Conservation (phyloP, 2,888 invertebrate species). For the Perizoma flavofasciatum region DNA sequence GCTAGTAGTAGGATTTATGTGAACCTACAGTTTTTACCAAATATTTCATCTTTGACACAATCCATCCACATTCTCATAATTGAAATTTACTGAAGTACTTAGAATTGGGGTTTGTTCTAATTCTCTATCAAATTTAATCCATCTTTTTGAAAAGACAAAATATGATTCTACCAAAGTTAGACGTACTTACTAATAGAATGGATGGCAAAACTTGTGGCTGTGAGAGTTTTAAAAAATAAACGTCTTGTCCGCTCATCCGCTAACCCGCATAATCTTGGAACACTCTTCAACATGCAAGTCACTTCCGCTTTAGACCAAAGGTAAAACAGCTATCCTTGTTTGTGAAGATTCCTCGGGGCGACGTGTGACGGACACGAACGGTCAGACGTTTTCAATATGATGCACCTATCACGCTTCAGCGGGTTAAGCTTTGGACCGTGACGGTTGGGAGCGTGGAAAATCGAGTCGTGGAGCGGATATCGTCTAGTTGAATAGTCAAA, state of each 20-base stretch:
- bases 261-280: constrained; percentile 4
- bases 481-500: constrained; percentile 34
- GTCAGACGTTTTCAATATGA: constrained; percentile 77
- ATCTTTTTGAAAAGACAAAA: no score
- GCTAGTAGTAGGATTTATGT: no score
- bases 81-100: no score
- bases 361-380: constrained; percentile 64
- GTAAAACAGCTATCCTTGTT: background rate
- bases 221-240: no score
- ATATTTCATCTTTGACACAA: no score
- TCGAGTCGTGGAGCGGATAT: constrained; percentile 53
- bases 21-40: no score
- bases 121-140: no score
- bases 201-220: no score
- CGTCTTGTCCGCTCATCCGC: background rate
- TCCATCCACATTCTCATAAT: no score
- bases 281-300: background rate
- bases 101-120: no score
- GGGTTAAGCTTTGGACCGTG: constrained; percentile 60
- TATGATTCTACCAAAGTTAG: no score
- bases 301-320: constrained; percentile 4
- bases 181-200: no score
- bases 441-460: constrained; percentile 61
- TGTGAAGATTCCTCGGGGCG: constrained; percentile 59
- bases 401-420: constrained; percentile 61